Percentiles rank a stretch among this genome's conserved stretches.
Conservation (phyloP, 2,888 invertebrate genomes). For the Spisula solida region DNA sequence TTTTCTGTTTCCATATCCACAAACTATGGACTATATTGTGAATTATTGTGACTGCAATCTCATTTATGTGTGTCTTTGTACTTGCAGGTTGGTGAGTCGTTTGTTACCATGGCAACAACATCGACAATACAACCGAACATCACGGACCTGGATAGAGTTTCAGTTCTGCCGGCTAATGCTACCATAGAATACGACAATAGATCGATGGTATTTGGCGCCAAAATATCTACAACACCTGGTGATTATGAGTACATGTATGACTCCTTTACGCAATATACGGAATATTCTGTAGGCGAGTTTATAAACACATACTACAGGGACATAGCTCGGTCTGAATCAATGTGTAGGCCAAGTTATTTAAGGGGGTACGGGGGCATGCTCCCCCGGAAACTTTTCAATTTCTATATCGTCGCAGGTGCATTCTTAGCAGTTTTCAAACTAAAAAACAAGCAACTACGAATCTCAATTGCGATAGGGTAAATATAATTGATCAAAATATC, state of each 20-base stretch:
- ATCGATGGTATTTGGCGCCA: not conserved
- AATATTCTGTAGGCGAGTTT: slow-evolving; percentile 68
- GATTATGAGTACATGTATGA: slow-evolving; percentile 7
- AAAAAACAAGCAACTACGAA: too few species aligned
- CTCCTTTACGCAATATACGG: slow-evolving; percentile 25
- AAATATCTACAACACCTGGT: not conserved
- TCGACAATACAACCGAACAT: not conserved
- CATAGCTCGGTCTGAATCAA: too few species aligned
- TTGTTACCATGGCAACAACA: slow-evolving; percentile 2
- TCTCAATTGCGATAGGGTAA: too few species aligned
- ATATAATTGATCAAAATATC: too few species aligned
- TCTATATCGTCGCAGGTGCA: too few species aligned
- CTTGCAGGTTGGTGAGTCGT: slow-evolving; percentile 6
- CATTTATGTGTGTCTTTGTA: not conserved
- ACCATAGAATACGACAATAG: slow-evolving; percentile 6
- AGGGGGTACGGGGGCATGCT: too few species aligned
- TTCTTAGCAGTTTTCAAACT: too few species aligned
- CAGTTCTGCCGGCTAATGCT: not conserved
- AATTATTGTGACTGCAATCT: too few species aligned
- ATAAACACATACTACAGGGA: slow-evolving; percentile 81
- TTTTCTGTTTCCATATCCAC: too few species aligned
- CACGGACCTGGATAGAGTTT: not conserved
- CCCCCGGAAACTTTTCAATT: too few species aligned
- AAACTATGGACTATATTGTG: too few species aligned
- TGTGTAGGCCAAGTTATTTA: too few species aligned